A percentile compares a stretch with the other conserved stretches of the same genome.
Conservation (phyloP, 1,140 invertebrate species). For the Helicoverpa armigera region DNA sequence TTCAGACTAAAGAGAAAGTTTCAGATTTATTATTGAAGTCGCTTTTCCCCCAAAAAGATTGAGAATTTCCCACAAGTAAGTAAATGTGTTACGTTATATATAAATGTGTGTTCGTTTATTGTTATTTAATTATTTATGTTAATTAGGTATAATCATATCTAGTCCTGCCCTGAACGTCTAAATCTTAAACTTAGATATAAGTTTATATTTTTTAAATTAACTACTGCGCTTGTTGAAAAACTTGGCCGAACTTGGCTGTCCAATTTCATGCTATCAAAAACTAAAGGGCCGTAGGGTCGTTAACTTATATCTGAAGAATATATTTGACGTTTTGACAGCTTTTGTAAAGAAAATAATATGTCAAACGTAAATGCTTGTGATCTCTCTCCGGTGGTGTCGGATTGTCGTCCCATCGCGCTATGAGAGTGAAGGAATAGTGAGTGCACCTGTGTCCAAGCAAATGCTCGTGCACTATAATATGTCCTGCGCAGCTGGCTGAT, state of each 20-base stretch:
- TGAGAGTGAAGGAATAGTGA: too few species aligned
- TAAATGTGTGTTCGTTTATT: neutral
- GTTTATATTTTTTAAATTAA: slow-evolving; percentile 19
- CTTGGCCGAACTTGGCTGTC: slow-evolving; percentile 7
- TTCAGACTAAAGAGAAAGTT: neutral
- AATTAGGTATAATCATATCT: slow-evolving; percentile 22
- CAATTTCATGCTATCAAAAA: neutral
- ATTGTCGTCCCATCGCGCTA: too few species aligned
- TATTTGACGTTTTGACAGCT: too few species aligned
- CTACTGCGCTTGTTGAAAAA: slow-evolving; percentile 14
- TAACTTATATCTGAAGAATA: too few species aligned
- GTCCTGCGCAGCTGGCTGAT: too few species aligned
- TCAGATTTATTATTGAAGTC: neutral
- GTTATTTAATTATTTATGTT: slow-evolving; percentile 5
- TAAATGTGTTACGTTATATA: neutral
- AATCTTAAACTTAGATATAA: slow-evolving; percentile 20
- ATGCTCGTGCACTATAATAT: too few species aligned
- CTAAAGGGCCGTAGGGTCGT: too few species aligned
- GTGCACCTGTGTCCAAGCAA: too few species aligned
- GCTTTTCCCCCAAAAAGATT: neutral
- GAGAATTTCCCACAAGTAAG: neutral
- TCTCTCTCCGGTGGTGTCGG: too few species aligned
- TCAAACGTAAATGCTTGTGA: too few species aligned
- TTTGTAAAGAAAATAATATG: too few species aligned
- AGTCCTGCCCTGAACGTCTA: slow-evolving; percentile 40